Conservation (phyloP, 2,113 vertebrate genomes). For the Vanacampus margaritifer region DNA sequence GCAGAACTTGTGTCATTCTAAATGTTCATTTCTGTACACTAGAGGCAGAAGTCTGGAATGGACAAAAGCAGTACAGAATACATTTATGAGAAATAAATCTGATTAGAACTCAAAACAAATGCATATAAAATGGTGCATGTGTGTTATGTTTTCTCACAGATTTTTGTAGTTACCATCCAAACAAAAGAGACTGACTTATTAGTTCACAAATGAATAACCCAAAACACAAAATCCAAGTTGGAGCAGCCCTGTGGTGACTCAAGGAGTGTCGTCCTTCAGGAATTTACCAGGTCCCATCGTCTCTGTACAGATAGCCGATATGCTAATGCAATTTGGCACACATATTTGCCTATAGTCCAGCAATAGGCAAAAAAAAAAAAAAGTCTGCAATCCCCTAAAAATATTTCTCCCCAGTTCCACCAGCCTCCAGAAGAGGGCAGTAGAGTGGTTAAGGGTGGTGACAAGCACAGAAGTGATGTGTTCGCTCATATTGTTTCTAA, state of each 20-base stretch:
- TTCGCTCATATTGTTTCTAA: slow-evolving; percentile 68
- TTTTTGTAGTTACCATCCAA: not conserved
- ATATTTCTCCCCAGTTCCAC: slow-evolving; percentile 49
- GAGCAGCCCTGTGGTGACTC: slow-evolving; percentile 58
- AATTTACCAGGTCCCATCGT: slow-evolving; percentile 41
- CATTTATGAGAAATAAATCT: slow-evolving; percentile 1
- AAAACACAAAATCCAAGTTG: slow-evolving; percentile 50
- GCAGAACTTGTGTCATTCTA: slow-evolving; percentile 45
- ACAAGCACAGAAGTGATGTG: slow-evolving; percentile 55
- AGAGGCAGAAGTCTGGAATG: slow-evolving; percentile 30
- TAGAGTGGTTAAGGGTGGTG: slow-evolving; percentile 45
- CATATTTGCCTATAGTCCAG: slow-evolving; percentile 99
- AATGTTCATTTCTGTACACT: slow-evolving; percentile 49
- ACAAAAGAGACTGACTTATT: not conserved
- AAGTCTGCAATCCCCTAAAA: slow-evolving; percentile 61
- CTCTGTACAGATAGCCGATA: slow-evolving; percentile 64
- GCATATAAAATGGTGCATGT: not conserved
- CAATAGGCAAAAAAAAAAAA: slow-evolving; percentile 96
- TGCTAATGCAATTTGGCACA: slow-evolving; percentile 96
- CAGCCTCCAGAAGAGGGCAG: slow-evolving; percentile 46
- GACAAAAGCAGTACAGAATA: not conserved
- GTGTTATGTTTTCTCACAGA: not conserved
- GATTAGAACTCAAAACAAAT: not conserved
- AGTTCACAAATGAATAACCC: slow-evolving; percentile 9
- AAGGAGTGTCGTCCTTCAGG: slow-evolving; percentile 25